Conservation (phyloP, 2,113 vertebrate genomes). For the Pseudorhombus dupliciocellatus region DNA sequence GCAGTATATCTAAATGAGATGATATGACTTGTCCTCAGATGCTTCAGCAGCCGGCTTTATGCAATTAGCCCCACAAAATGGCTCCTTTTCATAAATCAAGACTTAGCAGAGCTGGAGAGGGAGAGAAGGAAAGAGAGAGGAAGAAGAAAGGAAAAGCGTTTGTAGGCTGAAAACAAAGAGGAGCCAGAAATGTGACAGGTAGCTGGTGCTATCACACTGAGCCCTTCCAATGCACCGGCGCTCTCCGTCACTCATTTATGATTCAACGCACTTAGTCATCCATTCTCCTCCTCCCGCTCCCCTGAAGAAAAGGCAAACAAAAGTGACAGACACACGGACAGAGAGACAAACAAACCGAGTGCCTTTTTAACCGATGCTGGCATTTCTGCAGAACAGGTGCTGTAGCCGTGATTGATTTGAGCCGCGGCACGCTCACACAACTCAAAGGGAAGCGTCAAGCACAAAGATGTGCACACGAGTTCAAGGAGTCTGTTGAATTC, state of each 20-base stretch:
- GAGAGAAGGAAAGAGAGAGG: not conserved
- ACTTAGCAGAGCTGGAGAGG: slow-evolving; percentile 2
- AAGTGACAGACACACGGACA: slow-evolving; percentile 46
- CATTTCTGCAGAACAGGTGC: slow-evolving; percentile 55
- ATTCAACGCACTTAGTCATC: slow-evolving; percentile 65
- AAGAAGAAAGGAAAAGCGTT: not conserved
- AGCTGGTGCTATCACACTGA: slow-evolving; percentile 41
- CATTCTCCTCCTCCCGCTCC: slow-evolving; percentile 24
- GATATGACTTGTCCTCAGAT: slow-evolving; percentile 31
- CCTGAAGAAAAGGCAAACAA: slow-evolving; percentile 48
- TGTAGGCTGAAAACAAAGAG: slow-evolving; percentile 29
- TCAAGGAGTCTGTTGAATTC: slow-evolving; percentile 51
- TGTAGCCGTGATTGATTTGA: slow-evolving; percentile 66
- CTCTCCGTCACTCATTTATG: slow-evolving; percentile 60
- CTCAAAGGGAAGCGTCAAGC: slow-evolving; percentile 37
- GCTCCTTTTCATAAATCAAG: slow-evolving; percentile 81
- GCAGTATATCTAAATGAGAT: slow-evolving; percentile 32
- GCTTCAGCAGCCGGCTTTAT: slow-evolving; percentile 31
- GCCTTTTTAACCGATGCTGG: slow-evolving; percentile 60
- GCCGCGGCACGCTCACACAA: slow-evolving; percentile 45
- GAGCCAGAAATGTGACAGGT: slow-evolving; percentile 55
- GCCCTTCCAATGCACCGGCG: slow-evolving; percentile 33
- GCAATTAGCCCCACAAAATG: slow-evolving; percentile 35
- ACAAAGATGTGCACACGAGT: slow-evolving; percentile 26
- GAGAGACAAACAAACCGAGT: slow-evolving; percentile 46